Percentiles rank a stretch among this genome's conserved stretches.
These are phyloP conservation scores for Automeris io DNA, from an alignment of 2,888 invertebrate species.

Conservation along the genomic window DNA sequence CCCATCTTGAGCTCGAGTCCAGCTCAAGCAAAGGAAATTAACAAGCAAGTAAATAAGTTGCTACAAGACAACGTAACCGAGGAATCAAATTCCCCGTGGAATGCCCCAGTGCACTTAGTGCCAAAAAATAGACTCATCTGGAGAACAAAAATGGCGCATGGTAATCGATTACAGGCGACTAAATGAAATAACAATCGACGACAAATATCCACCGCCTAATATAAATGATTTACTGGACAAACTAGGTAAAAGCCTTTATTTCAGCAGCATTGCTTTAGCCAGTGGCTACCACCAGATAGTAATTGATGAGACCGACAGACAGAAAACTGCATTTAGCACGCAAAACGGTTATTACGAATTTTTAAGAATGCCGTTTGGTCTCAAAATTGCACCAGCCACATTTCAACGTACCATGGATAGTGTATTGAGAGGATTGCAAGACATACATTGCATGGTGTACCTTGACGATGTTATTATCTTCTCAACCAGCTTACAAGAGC, in stretches of 20 bases:
- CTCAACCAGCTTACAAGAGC: conserved; percentile 18
- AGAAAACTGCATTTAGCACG: conserved; percentile 22
- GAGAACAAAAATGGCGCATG: conserved; percentile 28
- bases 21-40: no score
- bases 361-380: conserved; percentile 14
- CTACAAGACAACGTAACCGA: no score
- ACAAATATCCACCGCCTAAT: conserved; percentile 20
- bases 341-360: conserved; percentile 23
- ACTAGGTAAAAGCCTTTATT: conserved; percentile 22
- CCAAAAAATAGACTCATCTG: conserved; percentile 35
- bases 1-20: no score
- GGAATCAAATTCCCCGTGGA: conserved; percentile 27
- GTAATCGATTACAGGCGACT: conserved; percentile 21
- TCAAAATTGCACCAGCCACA: conserved; percentile 32
- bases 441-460: conserved; percentile 31
- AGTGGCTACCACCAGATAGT: conserved; percentile 25
- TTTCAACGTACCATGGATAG: conserved; percentile 43
- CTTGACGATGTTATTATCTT: conserved; percentile 37
- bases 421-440: conserved; percentile 31
- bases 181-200: conserved; percentile 28
- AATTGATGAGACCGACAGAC: conserved; percentile 13
- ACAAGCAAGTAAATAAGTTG: no score
- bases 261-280: conserved; percentile 24
- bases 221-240: conserved; percentile 13
- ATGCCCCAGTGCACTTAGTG: conserved; percentile 35